phyloP scores from a whole-genome alignment of 1,140 invertebrate genomes.

The Magallana gigas region DNA sequence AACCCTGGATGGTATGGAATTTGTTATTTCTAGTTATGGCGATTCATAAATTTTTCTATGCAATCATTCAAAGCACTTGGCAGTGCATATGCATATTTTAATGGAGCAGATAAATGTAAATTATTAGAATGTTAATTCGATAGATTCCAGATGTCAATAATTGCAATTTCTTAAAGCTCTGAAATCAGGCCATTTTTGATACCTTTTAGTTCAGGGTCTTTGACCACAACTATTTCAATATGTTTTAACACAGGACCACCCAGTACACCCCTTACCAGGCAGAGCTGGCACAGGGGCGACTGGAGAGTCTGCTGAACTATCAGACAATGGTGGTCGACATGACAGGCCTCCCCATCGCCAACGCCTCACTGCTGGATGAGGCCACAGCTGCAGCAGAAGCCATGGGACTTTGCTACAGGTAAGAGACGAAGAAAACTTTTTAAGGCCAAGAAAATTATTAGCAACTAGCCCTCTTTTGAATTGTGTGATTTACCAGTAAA shows the following conservation, averaged over 20 bases:
- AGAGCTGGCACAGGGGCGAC: constrained; percentile 96
- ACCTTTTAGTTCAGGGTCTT: too few species aligned
- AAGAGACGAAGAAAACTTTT: background rate
- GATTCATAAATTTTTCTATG: background rate
- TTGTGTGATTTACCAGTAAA: too few species aligned
- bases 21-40: background rate
- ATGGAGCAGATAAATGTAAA: too few species aligned
- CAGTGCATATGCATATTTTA: too few species aligned
- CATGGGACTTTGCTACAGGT: constrained; percentile 90
- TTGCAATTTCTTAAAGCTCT: too few species aligned
- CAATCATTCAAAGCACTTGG: too few species aligned
- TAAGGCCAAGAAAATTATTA: background rate
- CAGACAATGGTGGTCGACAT: constrained; percentile 98
- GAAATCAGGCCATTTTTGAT: too few species aligned
- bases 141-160: too few species aligned
- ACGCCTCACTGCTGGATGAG: constrained; percentile 97
- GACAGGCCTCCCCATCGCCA: constrained; percentile 95
- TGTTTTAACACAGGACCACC: constrained; percentile 80
- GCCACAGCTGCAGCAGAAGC: constrained; percentile 99
- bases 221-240: too few species aligned
- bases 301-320: constrained; percentile 97
- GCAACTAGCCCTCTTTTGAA: constrained; percentile 35
- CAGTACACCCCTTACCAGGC: constrained; percentile 86
- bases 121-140: too few species aligned
- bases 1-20: constrained; percentile 96